Percentiles rank a stretch among this genome's conserved stretches.
phyloP scores from a whole-genome alignment of 1,140 invertebrate species.

The Ips typographus region DNA sequence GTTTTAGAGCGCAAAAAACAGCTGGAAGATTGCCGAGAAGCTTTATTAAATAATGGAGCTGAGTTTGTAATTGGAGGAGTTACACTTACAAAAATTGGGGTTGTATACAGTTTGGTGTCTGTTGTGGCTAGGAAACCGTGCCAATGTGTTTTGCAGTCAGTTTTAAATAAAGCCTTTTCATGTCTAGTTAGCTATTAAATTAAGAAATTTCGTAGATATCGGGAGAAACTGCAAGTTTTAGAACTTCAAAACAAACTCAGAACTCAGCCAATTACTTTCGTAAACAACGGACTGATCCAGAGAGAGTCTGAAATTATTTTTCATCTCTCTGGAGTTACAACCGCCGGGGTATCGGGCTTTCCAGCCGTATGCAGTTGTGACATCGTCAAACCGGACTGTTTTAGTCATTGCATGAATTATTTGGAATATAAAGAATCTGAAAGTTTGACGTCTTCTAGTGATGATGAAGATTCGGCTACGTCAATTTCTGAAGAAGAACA shows the following conservation, averaged over 20 bases:
- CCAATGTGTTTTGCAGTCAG: conserved; percentile 22
- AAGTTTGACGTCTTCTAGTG: no score
- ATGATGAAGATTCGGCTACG: no score
- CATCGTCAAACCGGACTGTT: conserved; percentile 21
- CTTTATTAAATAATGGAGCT: conserved; percentile 1
- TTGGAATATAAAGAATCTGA: conserved; percentile 11
- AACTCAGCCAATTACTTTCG: conserved; percentile 33
- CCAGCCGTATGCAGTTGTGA: conserved; percentile 9
- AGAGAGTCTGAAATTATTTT: conserved; percentile 27
- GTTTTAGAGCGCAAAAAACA: conserved; percentile 10
- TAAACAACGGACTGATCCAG: conserved; percentile 39
- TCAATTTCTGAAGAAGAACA: no score
- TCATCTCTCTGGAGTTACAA: conserved; percentile 7
- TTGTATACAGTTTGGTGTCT: conserved; percentile 20
- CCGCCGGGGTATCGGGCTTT: neutral
- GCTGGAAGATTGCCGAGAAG: conserved; percentile 7
- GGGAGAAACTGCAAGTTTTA: conserved; percentile 17
- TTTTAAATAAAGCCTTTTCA: neutral
- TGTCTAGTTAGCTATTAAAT: neutral
- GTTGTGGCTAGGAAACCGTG: conserved; percentile 27
- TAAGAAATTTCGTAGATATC: conserved; percentile 4
- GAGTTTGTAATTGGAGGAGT: conserved; percentile 34
- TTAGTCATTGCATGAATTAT: conserved; percentile 15
- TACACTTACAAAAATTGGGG: conserved; percentile 17
- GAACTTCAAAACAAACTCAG: conserved; percentile 22